Evolutionary conservation across 2,888 invertebrate species (phyloP), one percentile per base, ranked within the genome.

Genomic region (Lasioglossum pauxillum): DNA sequence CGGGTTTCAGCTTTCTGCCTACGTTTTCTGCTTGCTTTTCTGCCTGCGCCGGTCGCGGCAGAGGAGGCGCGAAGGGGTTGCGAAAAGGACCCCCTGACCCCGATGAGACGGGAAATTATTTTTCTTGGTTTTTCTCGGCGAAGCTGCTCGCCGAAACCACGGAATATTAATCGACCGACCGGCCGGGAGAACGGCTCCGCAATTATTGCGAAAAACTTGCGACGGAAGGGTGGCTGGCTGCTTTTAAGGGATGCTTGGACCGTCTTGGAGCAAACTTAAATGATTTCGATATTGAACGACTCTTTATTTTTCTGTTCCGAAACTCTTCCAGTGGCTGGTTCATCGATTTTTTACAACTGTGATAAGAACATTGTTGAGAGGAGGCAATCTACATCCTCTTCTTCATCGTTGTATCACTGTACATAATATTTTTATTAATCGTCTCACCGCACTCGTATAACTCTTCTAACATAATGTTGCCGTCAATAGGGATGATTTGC

Each of bases 1-100:
- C 89, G 91, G 93, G 92, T 93, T 93, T 93, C 91, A 91, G 91
- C 93, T 93, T 92, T 92, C 93, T 93, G 93, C 91, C 93, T 92
- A 91, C 93, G 92, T 93, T 92, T 93, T 92, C 88, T 84, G 92
- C 93, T 93, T 93, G 93, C 93, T 92, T 92, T 92, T 92, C 89
- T 90, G 80, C 84, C 91, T 88, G 85, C 86, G 85, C 73, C 87
- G 78, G 81, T 78, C 87, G 44, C 75, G 82, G 80, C 38, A 19
- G 35, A 67, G 57, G 67, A 27, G 79, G 57, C 49, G 82, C 75
- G 74, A 71, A 83, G 75, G 81, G 86, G 83, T 81, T 73, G 78
- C 71, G 82, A 85, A 85, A 80, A 64, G 71, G 78, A 78, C 44
- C 46, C 83, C 74, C 44, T 82, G 72, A 73, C 71, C 69, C 23